These are phyloP conservation scores for Tenthredo distinguenda DNA, from an alignment of 2,888 invertebrate species.

Conservation along the genomic window DNA sequence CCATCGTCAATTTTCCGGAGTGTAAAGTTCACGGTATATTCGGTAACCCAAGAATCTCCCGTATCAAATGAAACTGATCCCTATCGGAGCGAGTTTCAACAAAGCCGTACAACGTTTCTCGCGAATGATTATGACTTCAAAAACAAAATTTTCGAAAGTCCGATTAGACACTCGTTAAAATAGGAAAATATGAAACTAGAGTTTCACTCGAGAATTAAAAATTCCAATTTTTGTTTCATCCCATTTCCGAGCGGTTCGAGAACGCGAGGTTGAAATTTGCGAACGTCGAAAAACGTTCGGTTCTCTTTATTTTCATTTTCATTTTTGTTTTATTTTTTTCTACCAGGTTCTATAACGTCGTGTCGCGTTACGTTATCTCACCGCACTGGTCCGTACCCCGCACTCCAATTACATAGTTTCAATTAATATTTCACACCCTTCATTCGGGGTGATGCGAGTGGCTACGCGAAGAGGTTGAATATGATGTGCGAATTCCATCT, in stretches of 20 bases:
- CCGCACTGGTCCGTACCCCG: not conserved
- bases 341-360: not conserved
- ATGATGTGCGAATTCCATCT: constrained; percentile 25
- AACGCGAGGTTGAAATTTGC: no score
- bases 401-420: constrained; percentile 57
- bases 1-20: not conserved
- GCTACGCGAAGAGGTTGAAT: not conserved
- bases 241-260: no score
- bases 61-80: constrained; percentile 21
- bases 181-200: not conserved
- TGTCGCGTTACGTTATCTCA: not conserved
- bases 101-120: not conserved
- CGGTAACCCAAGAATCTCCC: not conserved
- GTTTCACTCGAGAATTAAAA: no score
- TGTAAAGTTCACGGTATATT: constrained; percentile 28
- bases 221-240: no score
- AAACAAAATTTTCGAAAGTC: not conserved
- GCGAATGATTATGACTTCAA: not conserved
- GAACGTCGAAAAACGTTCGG: no score
- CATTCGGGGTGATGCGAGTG: constrained; percentile 32
- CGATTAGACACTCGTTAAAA: not conserved
- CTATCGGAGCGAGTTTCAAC: not conserved
- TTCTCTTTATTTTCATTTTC: no score
- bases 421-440: constrained; percentile 63
- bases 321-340: not conserved